These are phyloP conservation scores for Eidolon dupreanum DNA, from an alignment of 2,797 vertebrate species.

Conservation along the genomic window DNA sequence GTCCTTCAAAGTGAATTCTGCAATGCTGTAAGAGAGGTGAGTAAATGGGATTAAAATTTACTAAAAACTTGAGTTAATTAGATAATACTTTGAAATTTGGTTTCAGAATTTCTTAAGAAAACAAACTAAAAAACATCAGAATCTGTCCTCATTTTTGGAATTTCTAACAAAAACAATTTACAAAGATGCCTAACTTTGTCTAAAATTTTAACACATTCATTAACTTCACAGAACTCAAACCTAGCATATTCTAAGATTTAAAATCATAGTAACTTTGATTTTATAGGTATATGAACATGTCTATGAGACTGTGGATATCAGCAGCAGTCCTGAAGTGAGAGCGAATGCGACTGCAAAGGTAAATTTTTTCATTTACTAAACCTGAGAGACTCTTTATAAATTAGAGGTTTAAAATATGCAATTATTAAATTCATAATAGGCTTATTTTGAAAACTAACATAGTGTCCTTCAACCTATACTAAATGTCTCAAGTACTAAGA, in stretches of 20 bases:
- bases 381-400: neutral
- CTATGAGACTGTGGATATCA: slow-evolving; percentile 99
- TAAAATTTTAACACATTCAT: neutral
- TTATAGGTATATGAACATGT: slow-evolving; percentile 98
- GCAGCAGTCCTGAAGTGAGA: slow-evolving; percentile 98
- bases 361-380: slow-evolving; percentile 64
- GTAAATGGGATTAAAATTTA: slow-evolving; percentile 50
- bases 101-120: slow-evolving; percentile 6
- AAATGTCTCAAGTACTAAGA: neutral
- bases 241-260: neutral
- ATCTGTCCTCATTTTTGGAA: neutral
- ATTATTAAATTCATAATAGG: neutral
- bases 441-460: slow-evolving; percentile 12
- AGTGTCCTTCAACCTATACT: neutral
- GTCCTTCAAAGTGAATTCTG: slow-evolving; percentile 99
- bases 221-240: neutral
- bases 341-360: slow-evolving; percentile 99
- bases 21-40: slow-evolving; percentile 97
- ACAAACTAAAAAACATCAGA: neutral
- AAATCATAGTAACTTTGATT: slow-evolving; percentile 54
- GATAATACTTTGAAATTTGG: neutral
- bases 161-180: slow-evolving; percentile 36
- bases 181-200: neutral
- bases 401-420: neutral
- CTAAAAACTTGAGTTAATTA: neutral